Evolutionary conservation across 2,797 vertebrate species (phyloP), one percentile per base, ranked within the genome.

Genomic region (Acrossocheilus wenchowensis): DNA sequence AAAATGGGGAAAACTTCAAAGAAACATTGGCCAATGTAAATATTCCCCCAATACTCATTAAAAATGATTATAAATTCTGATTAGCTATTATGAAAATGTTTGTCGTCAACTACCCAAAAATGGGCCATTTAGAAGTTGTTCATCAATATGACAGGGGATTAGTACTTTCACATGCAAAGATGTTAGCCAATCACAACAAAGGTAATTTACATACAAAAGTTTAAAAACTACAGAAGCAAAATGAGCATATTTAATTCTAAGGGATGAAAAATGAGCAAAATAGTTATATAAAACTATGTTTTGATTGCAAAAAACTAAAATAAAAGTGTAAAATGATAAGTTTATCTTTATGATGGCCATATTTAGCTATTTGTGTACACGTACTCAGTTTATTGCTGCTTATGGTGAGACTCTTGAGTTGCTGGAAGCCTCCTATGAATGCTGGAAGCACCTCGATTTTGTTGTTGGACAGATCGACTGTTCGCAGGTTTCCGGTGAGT

Each of bases 381-480:
- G 93, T 95, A 99, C 98, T 94, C 71, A 99, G 94, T 91, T 94
- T 95, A 95, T 99, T 99, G 92, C 90, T 93, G 94, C 96, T 98
- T 78, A 99, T 92, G 68, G 94, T 95, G 90, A 99, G 95, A 92
- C 97, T 99, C 94, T 96, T 98, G 86, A 99, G 94, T 81, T 96
- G 94, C 64, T 95, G 93, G 91, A 99, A 99, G 92, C 96, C 97
- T 71, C 97, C 97, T n/a, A 99, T 91, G 60, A 95, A 88, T 1
- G 94, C 91, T 11, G 97, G 97, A 68, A 99, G 95, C n/a, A 91
- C 88, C 86, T 98, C 97, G 36, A 99, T 97, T 94, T 97, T 98
- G 93, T 99, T 99, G 87, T 92, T 95, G 0, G 98, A 99, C 91
- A 99, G 94, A 83, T 99, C 97, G 72, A 98, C 96, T 0, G 97